phyloP scores from a whole-genome alignment of 2,113 vertebrate species.

The Hirundichthys speculiger region DNA sequence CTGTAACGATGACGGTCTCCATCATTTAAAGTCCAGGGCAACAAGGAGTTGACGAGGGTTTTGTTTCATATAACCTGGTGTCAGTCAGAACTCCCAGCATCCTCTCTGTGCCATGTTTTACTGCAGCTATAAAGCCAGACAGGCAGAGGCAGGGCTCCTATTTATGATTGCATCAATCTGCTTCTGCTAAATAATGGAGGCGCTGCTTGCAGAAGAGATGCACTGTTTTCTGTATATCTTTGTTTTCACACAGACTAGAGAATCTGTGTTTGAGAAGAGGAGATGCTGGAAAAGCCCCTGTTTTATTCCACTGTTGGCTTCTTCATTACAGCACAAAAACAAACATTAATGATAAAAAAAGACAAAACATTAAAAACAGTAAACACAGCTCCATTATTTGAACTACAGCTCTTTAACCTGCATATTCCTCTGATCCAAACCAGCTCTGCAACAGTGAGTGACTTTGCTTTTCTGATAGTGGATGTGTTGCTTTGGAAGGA shows the following conservation, averaged over 20 bases:
- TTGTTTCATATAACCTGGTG: neutral
- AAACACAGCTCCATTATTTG: no score
- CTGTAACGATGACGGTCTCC: neutral
- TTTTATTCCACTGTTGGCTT: no score
- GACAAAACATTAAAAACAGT: no score
- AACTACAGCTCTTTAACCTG: no score
- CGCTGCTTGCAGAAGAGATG: slow-evolving; percentile 11
- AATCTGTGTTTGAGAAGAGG: slow-evolving; percentile 2
- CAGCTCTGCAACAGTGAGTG: neutral
- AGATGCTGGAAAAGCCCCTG: no score
- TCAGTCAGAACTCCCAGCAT: neutral
- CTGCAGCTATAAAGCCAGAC: slow-evolving; percentile 43
- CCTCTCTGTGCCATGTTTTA: slow-evolving; percentile 28
- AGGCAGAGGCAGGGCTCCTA: slow-evolving; percentile 39
- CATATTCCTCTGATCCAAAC: neutral
- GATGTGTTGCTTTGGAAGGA: slow-evolving; percentile 16
- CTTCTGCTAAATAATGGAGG: slow-evolving; percentile 25
- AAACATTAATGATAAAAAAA: no score
- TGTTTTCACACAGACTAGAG: slow-evolving; percentile 1
- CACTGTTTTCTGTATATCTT: slow-evolving; percentile 20
- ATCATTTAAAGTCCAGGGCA: neutral
- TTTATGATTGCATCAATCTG: slow-evolving; percentile 66
- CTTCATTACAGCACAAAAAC: no score
- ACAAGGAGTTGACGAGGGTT: slow-evolving; percentile 5
- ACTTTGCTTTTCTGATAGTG: neutral